Evolutionary conservation across 2,113 vertebrate species (phyloP), one percentile per base, ranked within the genome.

Genomic region (Xiphorhynchus elegans): DNA sequence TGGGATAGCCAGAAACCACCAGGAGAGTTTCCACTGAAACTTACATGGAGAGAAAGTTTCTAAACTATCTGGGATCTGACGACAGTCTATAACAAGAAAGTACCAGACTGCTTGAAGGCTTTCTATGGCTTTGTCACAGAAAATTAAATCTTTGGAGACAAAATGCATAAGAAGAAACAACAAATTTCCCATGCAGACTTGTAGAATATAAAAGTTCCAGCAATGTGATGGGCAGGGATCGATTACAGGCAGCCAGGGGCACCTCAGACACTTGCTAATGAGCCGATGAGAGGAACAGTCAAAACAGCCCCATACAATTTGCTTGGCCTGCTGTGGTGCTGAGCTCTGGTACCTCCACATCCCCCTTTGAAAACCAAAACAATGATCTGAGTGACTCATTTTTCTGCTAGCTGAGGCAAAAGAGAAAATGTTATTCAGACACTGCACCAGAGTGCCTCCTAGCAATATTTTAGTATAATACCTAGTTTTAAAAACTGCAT

Each of bases 201-300:
- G 42, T 1, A 66, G 46, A 40, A 46, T 44, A 70, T 29, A 40
- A 56, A 31, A 17, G 19, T 31, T 52, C 7, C 59, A 56, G 50
- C 35, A 78, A 19, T 0, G 1, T 29, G 42, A 66, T 14, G 33
- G 47, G 47, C 35, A 77, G 9, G 33, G 21, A 63, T 42, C 0
- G 1, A 25, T 42, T 16, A 78, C 5, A 78, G 56, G 7, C 62
- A 75, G 11, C 11, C 28, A 39, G 6, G 2, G 5, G 31, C 56
- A 72, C 52, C 35, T 56, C 25, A 55, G 68, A 42, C 16, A 20
- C 52, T 42, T 42, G 50, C 11, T 66, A 56, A 56, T 10, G 66
- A 76, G 52, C 11, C 26, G 40, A 5, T 19, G 5, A 64, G 8
- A 66, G 13, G 44, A 76, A 86, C 4, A 24, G 69, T 24, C 11